Evolutionary conservation across 1,140 invertebrate species (phyloP), one percentile per base, ranked within the genome.

Genomic region (Aphis craccivora): DNA sequence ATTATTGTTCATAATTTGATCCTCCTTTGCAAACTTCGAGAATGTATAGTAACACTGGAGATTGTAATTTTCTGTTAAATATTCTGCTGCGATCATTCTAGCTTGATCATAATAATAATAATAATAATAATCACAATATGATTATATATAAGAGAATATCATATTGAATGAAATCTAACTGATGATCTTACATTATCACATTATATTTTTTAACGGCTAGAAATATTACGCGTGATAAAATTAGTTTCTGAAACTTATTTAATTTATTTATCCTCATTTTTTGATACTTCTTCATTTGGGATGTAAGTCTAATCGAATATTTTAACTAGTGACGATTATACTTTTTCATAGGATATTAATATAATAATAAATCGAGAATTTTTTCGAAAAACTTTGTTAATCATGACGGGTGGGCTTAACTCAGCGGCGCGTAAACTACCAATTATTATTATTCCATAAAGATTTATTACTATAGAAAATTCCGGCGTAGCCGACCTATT

Each of bases 1-100:
- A 76, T 76, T 76, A 76, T 76, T 76, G 60, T 76, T 76, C 60
- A 76, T 76, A 76, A 76, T 76, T 67, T 76, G 60, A 76, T 76
- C 60, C 60, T 76, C n/a, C 60, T 76, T 76, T 76, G 60, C 11
- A n/a, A n/a, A n/a, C 14, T 76, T 76, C n/a, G n/a, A 76, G 4
- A 14, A 18, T n/a, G 30, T 76, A n/a, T 76, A 18, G 14, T 76
- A n/a, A 67, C 30, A 14, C 30, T 6, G 30, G 60, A 67, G 60
- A 76, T n/a, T 76, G 30, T 76, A 76, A n/a, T 76, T 76, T 76
- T 76, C 30, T n/a, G 60, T n/a, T 11, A n/a, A 5, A 76, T 76
- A 76, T 76, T 76, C 14, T 76, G 30, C 14, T n/a, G 30, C 60
- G n/a, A n/a, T 40, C 37, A 40, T 40, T 40, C 37, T 76, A 35